Evolutionary conservation across 2,113 vertebrate genomes (phyloP), one percentile per base, ranked within the genome.

Genomic region (Psephotus haematonotus): DNA sequence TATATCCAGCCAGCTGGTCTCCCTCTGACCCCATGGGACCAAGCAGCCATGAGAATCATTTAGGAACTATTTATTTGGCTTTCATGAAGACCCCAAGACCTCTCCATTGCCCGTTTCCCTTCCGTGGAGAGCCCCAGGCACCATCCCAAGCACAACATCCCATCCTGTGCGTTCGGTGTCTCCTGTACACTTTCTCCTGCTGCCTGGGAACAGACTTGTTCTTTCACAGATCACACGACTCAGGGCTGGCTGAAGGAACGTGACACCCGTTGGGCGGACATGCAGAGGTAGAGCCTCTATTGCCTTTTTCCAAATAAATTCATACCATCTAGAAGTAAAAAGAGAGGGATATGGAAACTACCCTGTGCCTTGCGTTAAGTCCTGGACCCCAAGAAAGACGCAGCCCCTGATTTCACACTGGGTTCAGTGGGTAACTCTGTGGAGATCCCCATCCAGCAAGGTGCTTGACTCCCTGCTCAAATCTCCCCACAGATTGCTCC

Each of bases 101-200:
- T 53, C 43, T 29, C n/a, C n/a, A 2, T 3, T 37, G 64, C 6
- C 3, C 3, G 0, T 29, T 44, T 13, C 81, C 31, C 10, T 17
- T 28, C 41, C 49, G 29, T 3, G 5, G 44, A 10, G 55, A 72
- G 49, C 14, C 59, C 35, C 52, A 31, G 63, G 1, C 17, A 11
- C 57, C 11, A 4, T 4, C 62, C 53, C 8, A 2, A 10, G 65
- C 1, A 4, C 64, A 11, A 0, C 16, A 1, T 3, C 69, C 74
- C 3, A 0, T 2, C 0, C 33, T 1, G 4, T 2, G 19, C 1
- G 2, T 6, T 11, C 0, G 9, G 31, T 25, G 62, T 35, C 90
- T 17, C 50, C 29, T 70, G 1, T 3, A 5, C 4, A 0, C 8
- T 7, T n/a, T 33, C 33, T 67, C 11, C 52, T 8, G 39, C 2